These are phyloP conservation scores for Eilema caniola DNA, from an alignment of 2,888 invertebrate species.

Conservation along the genomic window DNA sequence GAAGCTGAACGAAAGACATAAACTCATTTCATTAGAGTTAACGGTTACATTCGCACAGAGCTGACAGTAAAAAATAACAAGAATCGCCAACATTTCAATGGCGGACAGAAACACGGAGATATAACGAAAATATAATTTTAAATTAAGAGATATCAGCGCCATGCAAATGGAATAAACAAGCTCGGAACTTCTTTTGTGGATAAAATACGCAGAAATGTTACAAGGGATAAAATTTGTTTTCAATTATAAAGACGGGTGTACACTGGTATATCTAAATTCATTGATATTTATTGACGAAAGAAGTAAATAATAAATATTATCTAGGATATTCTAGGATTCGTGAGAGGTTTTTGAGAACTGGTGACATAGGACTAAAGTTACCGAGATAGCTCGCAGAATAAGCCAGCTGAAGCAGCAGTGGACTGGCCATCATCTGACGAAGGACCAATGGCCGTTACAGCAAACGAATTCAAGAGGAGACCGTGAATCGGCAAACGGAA, in stretches of 20 bases:
- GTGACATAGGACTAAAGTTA: too few relatives aligned
- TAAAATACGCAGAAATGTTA: neutral
- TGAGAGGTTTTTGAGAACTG: too few relatives aligned
- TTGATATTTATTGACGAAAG: too few relatives aligned
- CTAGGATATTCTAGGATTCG: too few relatives aligned
- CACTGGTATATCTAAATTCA: too few relatives aligned
- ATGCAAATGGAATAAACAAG: constrained; percentile 26
- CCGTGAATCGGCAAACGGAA: too few relatives aligned
- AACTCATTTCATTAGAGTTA: constrained; percentile 12
- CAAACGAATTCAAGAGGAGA: too few relatives aligned
- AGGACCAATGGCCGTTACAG: too few relatives aligned
- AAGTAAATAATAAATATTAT: too few relatives aligned
- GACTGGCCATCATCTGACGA: too few relatives aligned
- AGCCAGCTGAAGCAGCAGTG: too few relatives aligned
- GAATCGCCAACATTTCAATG: neutral
- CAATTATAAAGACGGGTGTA: neutral
- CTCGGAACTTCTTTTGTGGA: constrained; percentile 20
- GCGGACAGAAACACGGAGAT: constrained; percentile 16
- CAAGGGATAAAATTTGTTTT: constrained; percentile 2
- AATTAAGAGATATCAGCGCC: constrained; percentile 22
- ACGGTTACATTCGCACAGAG: neutral
- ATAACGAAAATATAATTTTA: constrained; percentile 20
- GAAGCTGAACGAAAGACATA: constrained; percentile 9
- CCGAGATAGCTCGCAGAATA: too few relatives aligned
- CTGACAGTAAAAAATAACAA: constrained; percentile 11